Evolutionary conservation across 2,113 vertebrate species (phyloP).

Genomic region (Dasyurus viverrinus): DNA sequence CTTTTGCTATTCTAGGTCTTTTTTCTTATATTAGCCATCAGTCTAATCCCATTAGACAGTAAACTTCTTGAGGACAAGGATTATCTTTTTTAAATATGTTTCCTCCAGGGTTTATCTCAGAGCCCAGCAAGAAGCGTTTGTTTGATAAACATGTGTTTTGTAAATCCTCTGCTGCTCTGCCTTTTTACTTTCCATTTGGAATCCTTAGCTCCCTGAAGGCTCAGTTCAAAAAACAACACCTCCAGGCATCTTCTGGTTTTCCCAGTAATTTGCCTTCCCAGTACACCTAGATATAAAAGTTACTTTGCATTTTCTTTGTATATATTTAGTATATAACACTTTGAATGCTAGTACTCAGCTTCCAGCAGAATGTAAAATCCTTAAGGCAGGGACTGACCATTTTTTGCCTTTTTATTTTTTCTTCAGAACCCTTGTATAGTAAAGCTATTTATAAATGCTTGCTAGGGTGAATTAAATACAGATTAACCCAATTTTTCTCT

Average conservation of each 20-base stretch:
- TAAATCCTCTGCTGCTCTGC: neutral
- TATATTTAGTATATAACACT: neutral
- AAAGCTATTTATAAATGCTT: neutral
- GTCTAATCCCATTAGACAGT: too few species aligned
- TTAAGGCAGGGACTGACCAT: neutral
- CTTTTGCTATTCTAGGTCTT: too few species aligned
- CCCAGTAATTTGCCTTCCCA: neutral
- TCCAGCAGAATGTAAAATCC: neutral
- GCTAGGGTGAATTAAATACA: neutral
- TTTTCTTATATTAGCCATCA: too few species aligned
- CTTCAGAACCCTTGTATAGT: neutral
- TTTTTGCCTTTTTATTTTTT: neutral
- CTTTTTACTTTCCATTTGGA: neutral
- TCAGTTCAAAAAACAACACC: neutral
- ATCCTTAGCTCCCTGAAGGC: neutral
- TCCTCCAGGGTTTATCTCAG: neutral
- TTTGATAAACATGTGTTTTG: neutral
- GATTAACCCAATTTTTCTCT: neutral
- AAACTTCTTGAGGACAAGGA: neutral
- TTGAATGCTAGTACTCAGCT: neutral
- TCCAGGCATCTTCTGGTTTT: neutral
- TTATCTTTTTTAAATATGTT: too few species aligned
- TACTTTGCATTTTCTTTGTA: neutral
- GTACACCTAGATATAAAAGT: neutral
- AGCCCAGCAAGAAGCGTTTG: neutral